Base-by-base conservation (phyloP, 2,797 vertebrate genomes). In the Telmatherina bonti region DNA sequence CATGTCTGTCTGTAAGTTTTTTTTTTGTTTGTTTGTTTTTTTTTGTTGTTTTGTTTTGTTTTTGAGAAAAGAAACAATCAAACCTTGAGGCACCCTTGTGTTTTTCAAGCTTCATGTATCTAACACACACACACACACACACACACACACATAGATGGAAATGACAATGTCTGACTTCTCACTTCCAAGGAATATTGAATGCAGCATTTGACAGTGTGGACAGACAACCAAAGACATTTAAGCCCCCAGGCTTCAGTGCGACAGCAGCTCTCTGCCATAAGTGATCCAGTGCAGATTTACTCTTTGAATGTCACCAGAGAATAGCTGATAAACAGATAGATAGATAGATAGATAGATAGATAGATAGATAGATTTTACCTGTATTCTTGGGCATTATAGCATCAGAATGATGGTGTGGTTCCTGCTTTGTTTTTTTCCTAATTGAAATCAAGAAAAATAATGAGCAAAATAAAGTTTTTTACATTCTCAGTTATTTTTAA, bases 231-330 rank as follows among this genome's bases (percentile, higher is more conserved):
- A 57, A 63, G 83, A 55, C 62, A 62, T 72, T 67, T 76, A 67
- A 68, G 36, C 59, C 75, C 30, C 52, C 43, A 71, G 55, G 73
- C 69, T 63, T 67, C 57, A 43, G 35, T 54, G 22, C 59, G 45
- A 59, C 61, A 57, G 60, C 60, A 63, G 45, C 24, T 75, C 31
- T 69, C 68, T 77, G 76, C 67, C 62, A 47, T 72, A 51, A 74
- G 67, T 67, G 66, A 79, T 72, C 73, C 53, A n/a, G 24, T 59
- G 56, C 35, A 65, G 67, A 72, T 86, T 79, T 73, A 58, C 64
- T 80, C 68, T 74, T 76, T 78, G 82, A 83, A 83, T 80, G 76
- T 82, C 77, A 81, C 26, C 7, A 35, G 35, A n/a, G 56, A 22
- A n/a, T n/a, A n/a, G n/a, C n/a, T n/a, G n/a, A n/a, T n/a, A n/a